Conservation (phyloP, 2,113 vertebrate genomes). For the Ochotona princeps region DNA sequence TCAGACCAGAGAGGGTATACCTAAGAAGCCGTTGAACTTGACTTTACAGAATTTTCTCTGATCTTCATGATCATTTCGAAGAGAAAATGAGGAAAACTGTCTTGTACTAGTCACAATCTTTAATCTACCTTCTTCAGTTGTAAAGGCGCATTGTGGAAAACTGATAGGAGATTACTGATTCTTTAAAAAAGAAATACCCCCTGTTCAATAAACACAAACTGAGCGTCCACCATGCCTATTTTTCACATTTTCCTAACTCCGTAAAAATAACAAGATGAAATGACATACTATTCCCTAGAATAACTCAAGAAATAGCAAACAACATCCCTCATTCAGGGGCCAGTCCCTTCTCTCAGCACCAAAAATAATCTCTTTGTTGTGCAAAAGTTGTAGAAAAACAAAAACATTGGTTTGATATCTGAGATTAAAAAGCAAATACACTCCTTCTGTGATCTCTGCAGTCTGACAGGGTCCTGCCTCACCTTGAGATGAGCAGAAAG, state of each 20-base stretch:
- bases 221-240: not conserved
- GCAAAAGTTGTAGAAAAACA: constrained; percentile 38
- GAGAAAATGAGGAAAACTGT: not conserved
- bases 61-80: not conserved
- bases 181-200: not conserved
- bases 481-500: constrained; percentile 66
- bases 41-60: not conserved
- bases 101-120: not conserved
- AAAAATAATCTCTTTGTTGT: constrained; percentile 56
- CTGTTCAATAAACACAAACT: not conserved
- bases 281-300: not conserved
- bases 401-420: constrained; percentile 25
- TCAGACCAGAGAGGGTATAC: too few species aligned
- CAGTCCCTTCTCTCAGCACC: not conserved
- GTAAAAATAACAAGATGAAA: constrained; percentile 4
- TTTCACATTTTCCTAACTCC: constrained; percentile 22
- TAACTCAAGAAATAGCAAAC: constrained; percentile 30
- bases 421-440: constrained; percentile 67
- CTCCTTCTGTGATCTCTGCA: constrained; percentile 48
- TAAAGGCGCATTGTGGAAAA: constrained; percentile 10
- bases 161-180: constrained; percentile 30
- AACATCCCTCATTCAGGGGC: not conserved
- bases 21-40: too few species aligned
- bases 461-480: constrained; percentile 47
- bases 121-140: not conserved